Conservation (phyloP, 2,888 invertebrate species). For the Thecophora atra region DNA sequence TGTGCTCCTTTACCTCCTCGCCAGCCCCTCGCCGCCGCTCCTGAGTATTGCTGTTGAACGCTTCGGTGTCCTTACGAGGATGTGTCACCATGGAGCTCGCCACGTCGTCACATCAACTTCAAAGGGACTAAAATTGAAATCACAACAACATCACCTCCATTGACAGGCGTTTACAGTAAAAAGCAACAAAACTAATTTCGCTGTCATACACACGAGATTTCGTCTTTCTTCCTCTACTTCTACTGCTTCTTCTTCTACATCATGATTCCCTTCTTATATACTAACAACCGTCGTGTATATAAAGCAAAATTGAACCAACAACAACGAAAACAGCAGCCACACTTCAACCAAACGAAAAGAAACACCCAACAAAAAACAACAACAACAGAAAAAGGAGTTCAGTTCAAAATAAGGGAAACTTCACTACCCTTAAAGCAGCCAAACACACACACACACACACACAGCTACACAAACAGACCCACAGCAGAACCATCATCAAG, state of each 20-base stretch:
- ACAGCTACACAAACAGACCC: not conserved
- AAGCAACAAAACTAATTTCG: constrained; percentile 23
- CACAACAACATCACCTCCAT: not conserved
- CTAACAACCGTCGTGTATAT: not conserved
- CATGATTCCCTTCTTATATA: too few species aligned
- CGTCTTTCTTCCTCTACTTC: not conserved
- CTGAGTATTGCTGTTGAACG: not conserved
- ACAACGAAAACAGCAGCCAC: not conserved
- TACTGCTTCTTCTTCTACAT: not conserved
- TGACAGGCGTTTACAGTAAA: not conserved
- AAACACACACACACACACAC: not conserved
- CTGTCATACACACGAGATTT: constrained; percentile 13
- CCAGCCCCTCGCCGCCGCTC: not conserved
- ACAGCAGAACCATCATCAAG: constrained; percentile 5
- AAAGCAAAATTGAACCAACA: constrained; percentile 31
- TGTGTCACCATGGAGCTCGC: constrained; percentile 30
- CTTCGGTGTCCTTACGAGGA: constrained; percentile 28
- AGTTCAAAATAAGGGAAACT: constrained; percentile 7
- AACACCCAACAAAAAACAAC: not conserved
- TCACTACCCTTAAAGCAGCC: not conserved
- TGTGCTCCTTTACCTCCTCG: not conserved
- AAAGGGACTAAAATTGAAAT: not conserved
- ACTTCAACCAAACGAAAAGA: not conserved
- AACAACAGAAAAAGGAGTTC: too few species aligned
- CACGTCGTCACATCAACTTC: constrained; percentile 6